phyloP scores from a whole-genome alignment of 2,888 invertebrate genomes.

The Hybos culiciformis region DNA sequence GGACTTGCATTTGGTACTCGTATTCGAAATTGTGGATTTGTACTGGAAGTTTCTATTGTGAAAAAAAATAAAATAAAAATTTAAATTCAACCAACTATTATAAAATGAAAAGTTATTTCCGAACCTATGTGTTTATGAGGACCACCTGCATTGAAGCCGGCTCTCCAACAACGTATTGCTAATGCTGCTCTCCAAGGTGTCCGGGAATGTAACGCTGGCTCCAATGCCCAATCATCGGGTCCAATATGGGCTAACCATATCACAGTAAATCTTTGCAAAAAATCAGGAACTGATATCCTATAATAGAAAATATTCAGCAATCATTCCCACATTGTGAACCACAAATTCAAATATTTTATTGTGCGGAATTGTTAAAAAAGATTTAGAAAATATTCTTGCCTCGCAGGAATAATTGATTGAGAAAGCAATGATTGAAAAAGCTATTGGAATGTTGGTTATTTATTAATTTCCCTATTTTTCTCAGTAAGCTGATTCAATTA shows the following conservation, averaged over 20 bases:
- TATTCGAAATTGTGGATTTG: slow-evolving; percentile 59
- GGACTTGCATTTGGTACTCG: slow-evolving; percentile 48
- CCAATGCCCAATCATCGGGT: slow-evolving; percentile 54
- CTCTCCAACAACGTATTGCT: slow-evolving; percentile 51
- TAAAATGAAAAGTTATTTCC: neutral
- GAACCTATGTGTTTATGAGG: slow-evolving; percentile 45
- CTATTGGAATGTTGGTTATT: too few species aligned
- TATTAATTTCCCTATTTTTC: too few species aligned
- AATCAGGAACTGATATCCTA: slow-evolving; percentile 19
- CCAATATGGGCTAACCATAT: slow-evolving; percentile 52
- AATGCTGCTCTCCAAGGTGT: slow-evolving; percentile 56
- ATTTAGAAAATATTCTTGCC: too few species aligned
- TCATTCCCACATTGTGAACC: too few species aligned
- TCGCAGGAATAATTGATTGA: too few species aligned
- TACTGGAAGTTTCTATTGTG: slow-evolving; percentile 44
- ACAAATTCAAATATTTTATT: too few species aligned
- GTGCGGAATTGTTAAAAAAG: too few species aligned
- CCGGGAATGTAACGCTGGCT: slow-evolving; percentile 49
- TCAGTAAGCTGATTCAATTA: too few species aligned
- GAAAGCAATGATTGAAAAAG: too few species aligned
- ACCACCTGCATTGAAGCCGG: slow-evolving; percentile 57
- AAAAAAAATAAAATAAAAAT: neutral
- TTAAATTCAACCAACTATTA: neutral
- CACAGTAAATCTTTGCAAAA: slow-evolving; percentile 18
- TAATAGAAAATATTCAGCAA: too few species aligned